Conservation (phyloP, 1,140 invertebrate genomes). For the Globodera ellingtonae region DNA sequence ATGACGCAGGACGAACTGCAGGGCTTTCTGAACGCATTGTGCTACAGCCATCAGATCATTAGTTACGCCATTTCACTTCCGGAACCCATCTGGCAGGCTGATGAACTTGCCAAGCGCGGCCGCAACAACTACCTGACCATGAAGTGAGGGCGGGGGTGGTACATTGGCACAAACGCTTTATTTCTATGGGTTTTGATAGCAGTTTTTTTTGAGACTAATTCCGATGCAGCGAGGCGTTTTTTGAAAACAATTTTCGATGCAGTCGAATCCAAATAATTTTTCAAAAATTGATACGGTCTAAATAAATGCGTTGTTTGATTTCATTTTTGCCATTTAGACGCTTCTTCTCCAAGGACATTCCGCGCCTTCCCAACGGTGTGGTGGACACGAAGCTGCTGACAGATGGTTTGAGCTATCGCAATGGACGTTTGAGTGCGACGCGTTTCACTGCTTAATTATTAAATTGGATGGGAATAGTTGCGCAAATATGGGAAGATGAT, state of each 20-base stretch:
- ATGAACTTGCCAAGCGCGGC: conserved; percentile 47
- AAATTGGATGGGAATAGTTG: background rate
- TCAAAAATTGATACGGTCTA: too few relatives aligned
- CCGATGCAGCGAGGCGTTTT: too few relatives aligned
- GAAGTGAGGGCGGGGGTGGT: conserved; percentile 25
- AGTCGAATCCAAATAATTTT: too few relatives aligned
- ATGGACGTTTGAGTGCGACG: conserved; percentile 12
- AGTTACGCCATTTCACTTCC: conserved; percentile 41
- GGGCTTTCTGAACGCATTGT: conserved; percentile 37
- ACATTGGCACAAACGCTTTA: too few relatives aligned
- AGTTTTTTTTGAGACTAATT: too few relatives aligned
- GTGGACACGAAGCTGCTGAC: conserved; percentile 23
- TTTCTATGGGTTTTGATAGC: too few relatives aligned
- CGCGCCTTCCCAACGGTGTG: conserved; percentile 2
- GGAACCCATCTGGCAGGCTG: conserved; percentile 49
- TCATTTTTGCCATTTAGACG: conserved; percentile 23
- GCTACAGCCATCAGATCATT: conserved; percentile 44
- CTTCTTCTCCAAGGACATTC: conserved; percentile 25
- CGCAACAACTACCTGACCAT: conserved; percentile 37
- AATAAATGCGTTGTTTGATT: too few relatives aligned
- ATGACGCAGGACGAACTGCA: conserved; percentile 38
- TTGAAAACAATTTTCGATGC: too few relatives aligned
- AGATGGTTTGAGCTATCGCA: conserved; percentile 19
- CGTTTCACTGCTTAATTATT: conserved; percentile 38
- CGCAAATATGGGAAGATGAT: too few relatives aligned